Conservation (phyloP, 2,888 invertebrate species). For the Scaptomyza cyrtandrae region DNA sequence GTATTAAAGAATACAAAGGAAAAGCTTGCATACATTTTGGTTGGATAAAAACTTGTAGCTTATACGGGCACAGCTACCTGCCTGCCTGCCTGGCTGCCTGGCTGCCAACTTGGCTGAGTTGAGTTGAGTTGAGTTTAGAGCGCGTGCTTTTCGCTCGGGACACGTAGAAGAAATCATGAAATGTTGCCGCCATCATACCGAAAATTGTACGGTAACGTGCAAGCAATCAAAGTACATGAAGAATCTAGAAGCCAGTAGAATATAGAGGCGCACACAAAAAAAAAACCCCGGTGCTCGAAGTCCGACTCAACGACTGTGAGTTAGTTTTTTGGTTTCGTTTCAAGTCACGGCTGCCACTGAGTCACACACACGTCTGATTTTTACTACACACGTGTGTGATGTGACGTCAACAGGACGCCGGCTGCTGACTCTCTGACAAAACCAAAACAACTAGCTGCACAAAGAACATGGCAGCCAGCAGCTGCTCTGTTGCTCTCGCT, state of each 20-base stretch:
- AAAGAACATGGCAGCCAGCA: slow-evolving; percentile 18
- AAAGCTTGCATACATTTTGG: slow-evolving; percentile 59
- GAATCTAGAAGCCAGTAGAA: slow-evolving; percentile 5
- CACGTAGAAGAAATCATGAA: slow-evolving; percentile 81
- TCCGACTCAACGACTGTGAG: slow-evolving; percentile 4
- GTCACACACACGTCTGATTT: slow-evolving; percentile 71
- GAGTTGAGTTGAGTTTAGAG: slow-evolving; percentile 19
- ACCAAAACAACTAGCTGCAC: slow-evolving; percentile 8
- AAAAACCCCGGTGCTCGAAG: not conserved
- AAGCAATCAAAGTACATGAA: slow-evolving; percentile 76
- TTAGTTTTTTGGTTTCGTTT: slow-evolving; percentile 10
- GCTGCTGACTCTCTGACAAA: slow-evolving; percentile 45
- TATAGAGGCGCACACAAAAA: not conserved
- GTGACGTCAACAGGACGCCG: slow-evolving; percentile 72
- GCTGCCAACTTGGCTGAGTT: slow-evolving; percentile 23
- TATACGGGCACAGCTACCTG: slow-evolving; percentile 20
- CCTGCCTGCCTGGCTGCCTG: slow-evolving; percentile 30
- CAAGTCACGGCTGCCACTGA: slow-evolving; percentile 44
- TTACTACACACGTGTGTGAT: slow-evolving; percentile 73
- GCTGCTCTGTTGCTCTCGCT: slow-evolving; percentile 8
- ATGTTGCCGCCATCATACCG: slow-evolving; percentile 80
- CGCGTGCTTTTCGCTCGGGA: slow-evolving; percentile 65
- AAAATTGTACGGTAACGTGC: slow-evolving; percentile 79
- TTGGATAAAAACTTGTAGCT: slow-evolving; percentile 25
- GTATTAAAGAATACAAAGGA: slow-evolving; percentile 23